Conservation (phyloP, 2,888 invertebrate species). For the Incurvaria masculella region DNA sequence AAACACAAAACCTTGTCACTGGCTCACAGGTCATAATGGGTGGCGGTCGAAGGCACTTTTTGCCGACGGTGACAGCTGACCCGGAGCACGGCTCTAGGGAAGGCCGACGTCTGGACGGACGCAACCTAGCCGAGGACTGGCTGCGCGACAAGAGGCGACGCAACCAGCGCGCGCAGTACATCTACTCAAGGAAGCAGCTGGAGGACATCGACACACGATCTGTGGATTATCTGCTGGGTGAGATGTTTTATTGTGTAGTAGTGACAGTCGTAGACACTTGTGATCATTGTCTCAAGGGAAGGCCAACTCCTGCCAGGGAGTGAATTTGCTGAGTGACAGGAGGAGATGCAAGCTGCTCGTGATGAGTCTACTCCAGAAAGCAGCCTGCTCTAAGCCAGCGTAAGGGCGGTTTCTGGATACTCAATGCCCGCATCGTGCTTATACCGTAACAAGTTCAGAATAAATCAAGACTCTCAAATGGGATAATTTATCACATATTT, state of each 20-base stretch:
- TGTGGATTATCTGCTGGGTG: slow-evolving; percentile 72
- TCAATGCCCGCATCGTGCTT: too few relatives aligned
- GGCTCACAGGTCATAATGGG: slow-evolving; percentile 68
- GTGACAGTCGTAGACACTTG: not conserved
- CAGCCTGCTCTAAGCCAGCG: too few relatives aligned
- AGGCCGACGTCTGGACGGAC: slow-evolving; percentile 69
- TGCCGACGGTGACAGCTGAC: slow-evolving; percentile 68
- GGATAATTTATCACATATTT: too few relatives aligned
- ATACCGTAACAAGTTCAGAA: too few relatives aligned
- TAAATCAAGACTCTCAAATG: too few relatives aligned
- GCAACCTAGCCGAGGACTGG: slow-evolving; percentile 80
- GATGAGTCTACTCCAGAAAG: too few relatives aligned
- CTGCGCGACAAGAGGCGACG: slow-evolving; percentile 68
- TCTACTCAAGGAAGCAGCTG: slow-evolving; percentile 70
- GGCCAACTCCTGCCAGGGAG: too few relatives aligned
- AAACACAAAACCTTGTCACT: slow-evolving; percentile 5
- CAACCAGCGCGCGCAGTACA: slow-evolving; percentile 66
- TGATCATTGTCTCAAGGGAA: too few relatives aligned
- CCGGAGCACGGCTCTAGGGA: slow-evolving; percentile 68
- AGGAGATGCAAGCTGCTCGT: too few relatives aligned
- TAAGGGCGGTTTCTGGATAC: too few relatives aligned
- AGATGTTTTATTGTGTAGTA: slow-evolving; percentile 21
- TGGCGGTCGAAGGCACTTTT: slow-evolving; percentile 72
- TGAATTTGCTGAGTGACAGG: too few relatives aligned
- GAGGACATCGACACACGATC: slow-evolving; percentile 65